phyloP scores from a whole-genome alignment of 2,113 vertebrate species.

The Thinocorus orbignyianus region DNA sequence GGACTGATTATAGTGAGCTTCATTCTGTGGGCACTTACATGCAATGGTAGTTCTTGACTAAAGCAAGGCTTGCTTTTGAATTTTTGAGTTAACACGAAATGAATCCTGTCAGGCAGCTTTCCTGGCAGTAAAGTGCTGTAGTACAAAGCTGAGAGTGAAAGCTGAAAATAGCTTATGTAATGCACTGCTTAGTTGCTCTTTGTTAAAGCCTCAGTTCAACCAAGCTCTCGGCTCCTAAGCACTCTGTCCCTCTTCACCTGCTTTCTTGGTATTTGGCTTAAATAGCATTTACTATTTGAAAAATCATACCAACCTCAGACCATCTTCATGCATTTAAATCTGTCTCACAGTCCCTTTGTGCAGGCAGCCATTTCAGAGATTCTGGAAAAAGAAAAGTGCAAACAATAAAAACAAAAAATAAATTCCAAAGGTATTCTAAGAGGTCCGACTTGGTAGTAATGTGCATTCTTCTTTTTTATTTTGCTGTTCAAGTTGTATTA shows the following conservation, averaged over 20 bases:
- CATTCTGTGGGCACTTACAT: fast-evolving
- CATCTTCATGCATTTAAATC: neutral
- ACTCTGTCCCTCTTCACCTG: neutral
- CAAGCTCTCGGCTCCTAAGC: neutral
- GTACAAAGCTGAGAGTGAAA: neutral
- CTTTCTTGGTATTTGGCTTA: neutral
- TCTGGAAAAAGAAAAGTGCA: neutral
- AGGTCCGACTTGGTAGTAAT: neutral
- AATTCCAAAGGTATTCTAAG: neutral
- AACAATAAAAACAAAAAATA: neutral
- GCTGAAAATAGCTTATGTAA: neutral
- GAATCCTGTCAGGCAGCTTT: neutral
- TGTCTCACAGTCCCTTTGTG: fast-evolving
- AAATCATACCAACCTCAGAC: neutral
- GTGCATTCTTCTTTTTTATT: neutral
- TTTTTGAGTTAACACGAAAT: neutral
- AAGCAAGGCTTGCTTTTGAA: neutral
- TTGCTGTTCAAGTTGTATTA: neutral
- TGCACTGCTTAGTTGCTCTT: neutral
- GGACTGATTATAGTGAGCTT: neutral
- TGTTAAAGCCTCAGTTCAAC: neutral
- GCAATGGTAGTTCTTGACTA: neutral
- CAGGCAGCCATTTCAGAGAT: neutral
- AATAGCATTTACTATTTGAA: neutral
- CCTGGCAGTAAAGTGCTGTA: neutral